Base-by-base conservation (phyloP, 2,797 vertebrate genomes). In the Catharus ustulatus region DNA sequence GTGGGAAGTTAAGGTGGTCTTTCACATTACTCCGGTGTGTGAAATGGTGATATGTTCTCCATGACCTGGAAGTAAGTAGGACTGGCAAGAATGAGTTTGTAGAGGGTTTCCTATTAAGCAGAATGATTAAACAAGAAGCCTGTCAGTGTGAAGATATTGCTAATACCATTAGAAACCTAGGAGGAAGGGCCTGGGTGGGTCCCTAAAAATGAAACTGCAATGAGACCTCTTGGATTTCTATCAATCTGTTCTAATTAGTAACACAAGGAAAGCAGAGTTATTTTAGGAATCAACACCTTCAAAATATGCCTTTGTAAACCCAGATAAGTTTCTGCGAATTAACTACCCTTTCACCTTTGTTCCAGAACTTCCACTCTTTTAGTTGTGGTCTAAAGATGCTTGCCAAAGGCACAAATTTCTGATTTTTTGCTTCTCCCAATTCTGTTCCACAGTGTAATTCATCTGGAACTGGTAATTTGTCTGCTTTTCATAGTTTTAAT, bases 401-500 rank as follows among this genome's bases (percentile, higher is more conserved):
- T 49, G 45, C 20, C 8, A 23, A 58, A 80, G 36, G 45, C 20
- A 49, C 4, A 42, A 0, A 29, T 59, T 59, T 59, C 45, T 80
- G 45, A 13, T 49, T 68, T 80, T 68, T 42, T 59, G 36, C 24
- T 80, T 80, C 36, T 80, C 15, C 45, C 54, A 68, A 15, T 80
- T 42, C 24, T 80, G 15, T 68, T 68, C 30, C 45, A 59, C 54
- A 42, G 30, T 29, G 10, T 26, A 68, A 59, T 68, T 68, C 15
- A 68, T 68, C 45, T 49, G 30, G 45, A 59, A 59, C 30, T 42
- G 24, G 36, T 68, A 42, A 58, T 59, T 80, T n/a, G 68, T 89
- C 57, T 83, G 90, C 72, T 87, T 96, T 66, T 94, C 79, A 88
- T 90, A 88, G 91, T 89, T 95, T 87, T 95, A 96, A 95, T 95